A percentile compares a stretch with the other conserved stretches of the same genome.
These are phyloP conservation scores for Neodiprion fabricii DNA, from an alignment of 1,140 invertebrate genomes.

Conservation along the genomic window DNA sequence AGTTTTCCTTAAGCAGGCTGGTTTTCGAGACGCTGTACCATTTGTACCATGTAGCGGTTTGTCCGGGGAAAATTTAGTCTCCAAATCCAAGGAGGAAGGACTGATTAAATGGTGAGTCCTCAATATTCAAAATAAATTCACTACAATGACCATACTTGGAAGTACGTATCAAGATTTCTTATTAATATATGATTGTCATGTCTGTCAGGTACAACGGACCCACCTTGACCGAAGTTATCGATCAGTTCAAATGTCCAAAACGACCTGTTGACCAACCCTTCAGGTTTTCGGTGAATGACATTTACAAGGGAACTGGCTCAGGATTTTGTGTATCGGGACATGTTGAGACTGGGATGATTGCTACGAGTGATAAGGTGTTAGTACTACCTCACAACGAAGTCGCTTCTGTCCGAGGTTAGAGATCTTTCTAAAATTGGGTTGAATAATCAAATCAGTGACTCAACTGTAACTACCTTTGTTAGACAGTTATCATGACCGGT, in stretches of 20 bases:
- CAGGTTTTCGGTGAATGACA: slow-evolving; percentile 91
- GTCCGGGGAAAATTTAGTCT: slow-evolving; percentile 89
- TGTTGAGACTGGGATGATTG: slow-evolving; percentile 89
- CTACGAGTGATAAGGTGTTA: slow-evolving; percentile 85
- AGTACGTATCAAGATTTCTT: neutral
- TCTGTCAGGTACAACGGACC: slow-evolving; percentile 54
- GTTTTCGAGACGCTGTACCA: slow-evolving; percentile 85
- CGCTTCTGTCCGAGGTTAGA: slow-evolving; percentile 76
- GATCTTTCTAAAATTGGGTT: slow-evolving; percentile 20
- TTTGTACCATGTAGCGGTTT: slow-evolving; percentile 97
- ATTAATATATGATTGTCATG: slow-evolving; percentile 13
- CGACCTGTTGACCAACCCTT: slow-evolving; percentile 89
- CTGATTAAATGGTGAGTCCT: slow-evolving; percentile 61
- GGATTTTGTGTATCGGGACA: slow-evolving; percentile 89
- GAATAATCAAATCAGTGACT: neutral
- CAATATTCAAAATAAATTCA: neutral
- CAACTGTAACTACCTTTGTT: neutral
- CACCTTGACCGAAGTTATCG: slow-evolving; percentile 57
- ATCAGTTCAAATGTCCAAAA: slow-evolving; percentile 84
- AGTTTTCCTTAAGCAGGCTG: slow-evolving; percentile 93
- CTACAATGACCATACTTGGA: neutral
- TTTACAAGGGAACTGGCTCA: slow-evolving; percentile 91
- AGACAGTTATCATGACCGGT: slow-evolving; percentile 10
- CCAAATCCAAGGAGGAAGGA: slow-evolving; percentile 69
- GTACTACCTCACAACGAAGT: slow-evolving; percentile 86